These are phyloP conservation scores for Brachynemurus nebulosus DNA, from an alignment of 2,888 invertebrate genomes.

Conservation along the genomic window DNA sequence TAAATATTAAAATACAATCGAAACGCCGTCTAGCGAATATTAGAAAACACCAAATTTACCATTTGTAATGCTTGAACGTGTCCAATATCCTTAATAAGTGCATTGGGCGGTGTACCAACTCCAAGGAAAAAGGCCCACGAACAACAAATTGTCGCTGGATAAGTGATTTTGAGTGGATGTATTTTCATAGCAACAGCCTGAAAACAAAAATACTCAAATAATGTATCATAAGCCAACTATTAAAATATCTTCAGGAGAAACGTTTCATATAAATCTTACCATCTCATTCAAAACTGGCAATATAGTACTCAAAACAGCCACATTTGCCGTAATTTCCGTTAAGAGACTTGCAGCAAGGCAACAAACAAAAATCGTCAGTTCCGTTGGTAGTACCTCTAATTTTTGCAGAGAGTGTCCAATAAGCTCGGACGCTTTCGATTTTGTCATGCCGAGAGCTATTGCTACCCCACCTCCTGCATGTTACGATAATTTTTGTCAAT, in stretches of 20 bases:
- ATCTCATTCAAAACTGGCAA: constrained; percentile 71
- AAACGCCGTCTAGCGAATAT: too few relatives aligned
- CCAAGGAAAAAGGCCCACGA: constrained; percentile 91
- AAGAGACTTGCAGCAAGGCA: constrained; percentile 64
- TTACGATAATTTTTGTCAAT: too few relatives aligned
- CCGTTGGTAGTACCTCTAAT: constrained; percentile 45
- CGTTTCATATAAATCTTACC: constrained; percentile 33
- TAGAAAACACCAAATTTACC: too few relatives aligned
- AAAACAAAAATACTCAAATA: constrained; percentile 18
- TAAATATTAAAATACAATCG: too few relatives aligned
- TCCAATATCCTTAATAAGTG: constrained; percentile 76
- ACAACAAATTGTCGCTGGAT: constrained; percentile 77
- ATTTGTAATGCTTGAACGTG: constrained; percentile 68
- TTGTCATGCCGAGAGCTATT: constrained; percentile 71
- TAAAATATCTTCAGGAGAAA: neutral
- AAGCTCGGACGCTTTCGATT: constrained; percentile 60
- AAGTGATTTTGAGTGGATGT: constrained; percentile 76
- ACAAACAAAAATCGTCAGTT: constrained; percentile 58
- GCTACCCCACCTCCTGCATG: constrained; percentile 76
- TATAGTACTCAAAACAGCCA: constrained; percentile 79
- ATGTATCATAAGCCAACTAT: too few relatives aligned
- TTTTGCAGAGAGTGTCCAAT: constrained; percentile 57
- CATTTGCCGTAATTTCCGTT: constrained; percentile 84
- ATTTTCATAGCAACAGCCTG: constrained; percentile 49
- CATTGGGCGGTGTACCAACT: constrained; percentile 90